A percentile compares a stretch with the other conserved stretches of the same genome.
phyloP scores from a whole-genome alignment of 2,888 invertebrate species.

The Himalopsyche kuldschensis region DNA sequence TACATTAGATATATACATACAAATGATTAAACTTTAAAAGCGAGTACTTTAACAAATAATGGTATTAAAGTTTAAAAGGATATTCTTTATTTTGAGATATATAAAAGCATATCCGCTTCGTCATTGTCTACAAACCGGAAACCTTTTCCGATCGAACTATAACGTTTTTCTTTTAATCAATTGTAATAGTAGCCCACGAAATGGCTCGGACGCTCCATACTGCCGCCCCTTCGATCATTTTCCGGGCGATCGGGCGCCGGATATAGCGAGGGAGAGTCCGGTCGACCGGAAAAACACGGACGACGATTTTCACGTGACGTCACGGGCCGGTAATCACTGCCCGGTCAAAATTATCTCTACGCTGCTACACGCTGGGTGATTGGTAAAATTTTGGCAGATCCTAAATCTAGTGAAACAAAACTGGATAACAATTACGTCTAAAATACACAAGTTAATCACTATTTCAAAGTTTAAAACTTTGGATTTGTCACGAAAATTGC shows the following conservation, averaged over 20 bases:
- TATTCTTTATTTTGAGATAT: neutral
- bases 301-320: neutral
- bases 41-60: too few species aligned
- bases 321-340: neutral
- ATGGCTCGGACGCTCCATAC: neutral
- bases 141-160: neutral
- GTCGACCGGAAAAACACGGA: neutral
- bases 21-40: too few species aligned
- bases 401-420: neutral
- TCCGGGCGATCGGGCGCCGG: neutral
- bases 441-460: neutral
- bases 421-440: neutral
- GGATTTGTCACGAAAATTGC: too few species aligned
- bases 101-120: neutral
- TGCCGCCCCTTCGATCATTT: constrained; percentile 4
- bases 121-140: neutral
- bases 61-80: too few species aligned
- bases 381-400: neutral
- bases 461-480: neutral
- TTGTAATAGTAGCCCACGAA: neutral
- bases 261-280: neutral
- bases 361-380: neutral
- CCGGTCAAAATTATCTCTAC: neutral
- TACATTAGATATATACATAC: too few species aligned
- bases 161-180: neutral